phyloP scores from a whole-genome alignment of 2,888 invertebrate species.

The Callimorpha dominula region DNA sequence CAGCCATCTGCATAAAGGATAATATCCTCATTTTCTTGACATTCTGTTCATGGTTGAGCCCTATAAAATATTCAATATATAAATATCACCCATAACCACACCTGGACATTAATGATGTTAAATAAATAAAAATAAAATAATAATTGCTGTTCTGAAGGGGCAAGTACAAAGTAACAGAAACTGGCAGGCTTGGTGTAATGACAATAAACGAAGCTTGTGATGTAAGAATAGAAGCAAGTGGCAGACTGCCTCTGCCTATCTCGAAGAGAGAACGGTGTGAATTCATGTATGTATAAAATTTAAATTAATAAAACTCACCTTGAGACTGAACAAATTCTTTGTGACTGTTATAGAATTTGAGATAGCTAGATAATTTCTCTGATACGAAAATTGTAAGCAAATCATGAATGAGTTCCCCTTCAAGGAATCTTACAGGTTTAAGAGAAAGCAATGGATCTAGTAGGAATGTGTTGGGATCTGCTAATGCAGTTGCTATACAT shows the following conservation, averaged over 20 bases:
- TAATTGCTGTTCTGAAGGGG: not conserved
- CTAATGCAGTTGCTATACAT: conserved; percentile 97
- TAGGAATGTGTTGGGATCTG: conserved; percentile 97
- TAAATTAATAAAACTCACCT: conserved; percentile 63
- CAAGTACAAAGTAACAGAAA: too few relatives aligned
- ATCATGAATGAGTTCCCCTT: conserved; percentile 98
- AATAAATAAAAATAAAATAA: not conserved
- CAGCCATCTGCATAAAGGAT: conserved; percentile 99
- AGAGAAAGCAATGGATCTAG: conserved; percentile 97
- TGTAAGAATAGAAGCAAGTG: not conserved
- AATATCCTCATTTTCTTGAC: conserved; percentile 98
- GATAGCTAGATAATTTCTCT: conserved; percentile 96
- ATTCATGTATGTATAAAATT: not conserved
- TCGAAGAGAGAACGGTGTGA: not conserved
- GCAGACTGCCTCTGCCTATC: not conserved
- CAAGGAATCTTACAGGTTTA: conserved; percentile 97
- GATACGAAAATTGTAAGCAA: conserved; percentile 97
- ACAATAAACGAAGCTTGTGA: too few relatives aligned
- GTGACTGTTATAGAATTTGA: conserved; percentile 96
- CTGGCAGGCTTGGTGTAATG: too few relatives aligned
- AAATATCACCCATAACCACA: not conserved
- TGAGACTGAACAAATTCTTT: conserved; percentile 95
- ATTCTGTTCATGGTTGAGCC: conserved; percentile 97
- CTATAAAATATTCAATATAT: conserved; percentile 63
- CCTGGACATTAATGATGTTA: not conserved